Evolutionary conservation across 2,888 invertebrate genomes (phyloP).

Genomic region (Podotricha telesiphe): DNA sequence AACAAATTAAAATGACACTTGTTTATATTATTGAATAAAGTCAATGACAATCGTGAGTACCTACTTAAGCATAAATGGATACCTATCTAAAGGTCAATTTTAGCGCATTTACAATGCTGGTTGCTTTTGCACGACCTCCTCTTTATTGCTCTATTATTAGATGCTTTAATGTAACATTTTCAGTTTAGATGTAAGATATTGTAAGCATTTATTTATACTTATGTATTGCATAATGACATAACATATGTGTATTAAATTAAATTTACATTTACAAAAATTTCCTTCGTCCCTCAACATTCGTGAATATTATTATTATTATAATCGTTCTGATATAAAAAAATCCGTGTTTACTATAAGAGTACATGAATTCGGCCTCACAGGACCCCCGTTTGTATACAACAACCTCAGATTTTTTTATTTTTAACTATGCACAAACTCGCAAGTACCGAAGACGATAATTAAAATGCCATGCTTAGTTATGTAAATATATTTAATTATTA

Average conservation of each 20-base stretch:
- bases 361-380: too few species aligned
- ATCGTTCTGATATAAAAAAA: too few species aligned
- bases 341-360: too few species aligned
- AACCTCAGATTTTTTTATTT: too few species aligned
- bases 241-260: background rate
- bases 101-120: slow-evolving; percentile 20
- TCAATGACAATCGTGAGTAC: slow-evolving; percentile 25
- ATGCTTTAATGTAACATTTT: slow-evolving; percentile 26
- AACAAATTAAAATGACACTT: background rate
- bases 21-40: slow-evolving; percentile 1
- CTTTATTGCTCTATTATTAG: slow-evolving; percentile 23
- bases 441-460: too few species aligned
- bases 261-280: too few species aligned
- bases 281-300: too few species aligned
- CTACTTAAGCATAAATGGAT: slow-evolving; percentile 5
- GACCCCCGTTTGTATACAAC: too few species aligned
- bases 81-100: slow-evolving; percentile 21
- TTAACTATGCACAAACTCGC: too few species aligned
- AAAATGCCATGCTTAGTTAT: too few species aligned
- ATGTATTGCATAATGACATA: background rate
- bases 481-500: too few species aligned
- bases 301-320: too few species aligned
- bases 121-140: slow-evolving; percentile 18
- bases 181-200: slow-evolving; percentile 22
- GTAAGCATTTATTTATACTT: slow-evolving; percentile 4